Evolutionary conservation across 1,140 invertebrate genomes (phyloP).

Genomic region (Musca vetustissima): DNA sequence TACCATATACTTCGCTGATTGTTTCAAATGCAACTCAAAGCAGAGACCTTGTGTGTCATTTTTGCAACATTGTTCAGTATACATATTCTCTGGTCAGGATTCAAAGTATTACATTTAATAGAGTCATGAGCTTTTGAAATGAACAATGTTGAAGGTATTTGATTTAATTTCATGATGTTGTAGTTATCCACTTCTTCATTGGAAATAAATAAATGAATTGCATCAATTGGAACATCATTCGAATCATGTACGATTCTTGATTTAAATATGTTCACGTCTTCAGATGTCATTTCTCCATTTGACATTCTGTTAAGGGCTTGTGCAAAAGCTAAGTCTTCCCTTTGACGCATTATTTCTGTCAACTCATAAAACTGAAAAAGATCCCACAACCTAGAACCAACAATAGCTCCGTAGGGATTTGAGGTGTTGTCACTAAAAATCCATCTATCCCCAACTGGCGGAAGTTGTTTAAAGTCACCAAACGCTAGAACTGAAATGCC

Average conservation of each 20-base stretch:
- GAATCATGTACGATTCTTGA: background rate
- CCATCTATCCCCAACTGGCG: slow-evolving; percentile 15
- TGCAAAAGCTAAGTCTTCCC: no score
- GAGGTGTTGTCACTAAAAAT: background rate
- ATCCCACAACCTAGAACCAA: background rate
- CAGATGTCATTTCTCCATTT: no score
- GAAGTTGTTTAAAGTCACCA: slow-evolving; percentile 11
- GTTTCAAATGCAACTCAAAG: no score
- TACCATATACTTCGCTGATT: no score
- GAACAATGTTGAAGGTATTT: background rate
- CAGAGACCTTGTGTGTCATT: no score
- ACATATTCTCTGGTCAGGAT: background rate
- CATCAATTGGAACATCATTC: background rate
- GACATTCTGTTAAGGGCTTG: no score
- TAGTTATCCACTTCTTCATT: no score
- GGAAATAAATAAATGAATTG: no score
- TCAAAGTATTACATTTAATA: background rate
- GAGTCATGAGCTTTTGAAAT: background rate
- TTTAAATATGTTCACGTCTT: background rate
- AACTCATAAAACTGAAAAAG: background rate
- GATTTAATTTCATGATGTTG: no score
- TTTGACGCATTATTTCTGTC: slow-evolving; percentile 19
- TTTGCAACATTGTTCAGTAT: background rate
- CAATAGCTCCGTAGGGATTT: background rate
- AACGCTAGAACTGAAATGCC: slow-evolving; percentile 18